Conservation (phyloP, 2,888 invertebrate genomes). For the Latrodectus elegans region DNA sequence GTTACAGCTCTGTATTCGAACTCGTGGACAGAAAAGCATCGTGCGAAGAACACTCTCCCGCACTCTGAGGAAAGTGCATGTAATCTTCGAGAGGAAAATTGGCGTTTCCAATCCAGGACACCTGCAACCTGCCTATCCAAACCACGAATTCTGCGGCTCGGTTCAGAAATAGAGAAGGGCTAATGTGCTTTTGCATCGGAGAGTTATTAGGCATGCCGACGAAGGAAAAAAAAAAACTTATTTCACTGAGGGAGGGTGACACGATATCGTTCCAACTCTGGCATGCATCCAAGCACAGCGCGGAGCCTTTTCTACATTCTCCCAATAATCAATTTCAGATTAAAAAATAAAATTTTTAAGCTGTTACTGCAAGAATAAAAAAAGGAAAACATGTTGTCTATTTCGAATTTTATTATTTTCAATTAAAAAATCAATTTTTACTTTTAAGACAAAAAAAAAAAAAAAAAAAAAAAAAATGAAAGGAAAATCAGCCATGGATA, state of each 20-base stretch:
- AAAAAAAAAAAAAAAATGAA: too few relatives aligned
- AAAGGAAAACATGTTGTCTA: too few relatives aligned
- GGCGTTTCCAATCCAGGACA: constrained; percentile 9
- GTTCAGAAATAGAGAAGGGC: background rate
- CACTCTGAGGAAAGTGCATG: background rate
- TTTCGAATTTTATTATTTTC: too few relatives aligned
- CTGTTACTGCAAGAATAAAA: too few relatives aligned
- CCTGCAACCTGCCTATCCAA: constrained; percentile 41
- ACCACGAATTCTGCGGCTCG: constrained; percentile 29
- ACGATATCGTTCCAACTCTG: constrained; percentile 19
- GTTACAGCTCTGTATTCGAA: too few relatives aligned
- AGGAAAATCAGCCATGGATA: too few relatives aligned
- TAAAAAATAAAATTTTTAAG: too few relatives aligned
- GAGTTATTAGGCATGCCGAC: background rate
- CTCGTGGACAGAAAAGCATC: background rate
- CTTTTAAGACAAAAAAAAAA: too few relatives aligned
- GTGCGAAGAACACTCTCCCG: background rate
- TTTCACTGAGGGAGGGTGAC: background rate
- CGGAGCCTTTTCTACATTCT: too few relatives aligned
- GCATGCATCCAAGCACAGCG: background rate
- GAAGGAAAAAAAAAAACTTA: background rate
- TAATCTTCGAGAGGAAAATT: background rate
- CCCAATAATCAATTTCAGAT: too few relatives aligned
- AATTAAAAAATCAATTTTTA: too few relatives aligned
- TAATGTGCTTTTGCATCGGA: background rate